Evolutionary conservation across 2,888 invertebrate genomes (phyloP), one percentile per base, ranked within the genome.

Genomic region (Plutella xylostella): DNA sequence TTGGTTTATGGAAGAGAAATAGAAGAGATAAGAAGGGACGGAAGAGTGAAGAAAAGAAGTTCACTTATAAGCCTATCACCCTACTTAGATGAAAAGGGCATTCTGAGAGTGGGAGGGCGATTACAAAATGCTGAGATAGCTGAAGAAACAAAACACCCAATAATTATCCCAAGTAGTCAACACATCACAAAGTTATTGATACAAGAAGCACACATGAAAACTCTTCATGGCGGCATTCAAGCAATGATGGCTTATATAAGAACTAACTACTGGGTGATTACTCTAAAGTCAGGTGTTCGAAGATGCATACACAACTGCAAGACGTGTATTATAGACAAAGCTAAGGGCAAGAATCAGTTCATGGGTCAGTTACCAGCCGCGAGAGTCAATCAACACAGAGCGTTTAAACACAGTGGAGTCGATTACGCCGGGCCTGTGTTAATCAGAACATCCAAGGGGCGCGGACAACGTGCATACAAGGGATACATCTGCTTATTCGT

Each of bases 181-280:
- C 47, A 43, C 1, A 14, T 52, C 3, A 46, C 53, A 9, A 45
- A 41, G 11, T 42, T 52, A 17, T 42, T 54, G 22, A 47, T 55
- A 11, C 34, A 48, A 12, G 17, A 55, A 30, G 47, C 52, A 9
- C 55, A 55, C 31, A 39, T 45, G 30, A 33, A 47, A 15, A 53
- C 52, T 4, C 49, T 50, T 19, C 55, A 55, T 30, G 53, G 53
- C 1, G 54, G 52, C 15, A 44, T 51, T 9, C 39, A 45, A 1
- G 35, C 49, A 2, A 53, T 51, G 6, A 14, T 49, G 18, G 41
- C 50, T 2, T 22, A 45, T 9, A n/a, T 51, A 11, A 20, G 56
- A 5, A 47, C 39, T n/a, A 28, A 30, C 28, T 42, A 37, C 39
- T 42, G 42, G 45, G 19, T 46, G 22, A 20, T 44, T 6, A 44